phyloP scores from a whole-genome alignment of 2,797 vertebrate species.

The Oreochromis mossambicus region DNA sequence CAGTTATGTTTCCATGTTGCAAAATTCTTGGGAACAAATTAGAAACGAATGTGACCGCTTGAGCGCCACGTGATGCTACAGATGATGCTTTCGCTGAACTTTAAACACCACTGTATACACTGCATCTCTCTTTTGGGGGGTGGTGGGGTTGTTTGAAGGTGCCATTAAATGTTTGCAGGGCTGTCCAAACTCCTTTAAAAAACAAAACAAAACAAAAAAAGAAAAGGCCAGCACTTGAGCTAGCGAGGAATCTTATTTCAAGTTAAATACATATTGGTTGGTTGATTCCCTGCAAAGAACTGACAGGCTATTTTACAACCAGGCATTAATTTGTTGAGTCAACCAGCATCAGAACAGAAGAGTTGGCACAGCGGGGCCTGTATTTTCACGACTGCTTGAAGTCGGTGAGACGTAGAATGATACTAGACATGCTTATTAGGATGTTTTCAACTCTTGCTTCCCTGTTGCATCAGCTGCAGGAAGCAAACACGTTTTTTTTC shows the following conservation, averaged over 20 bases:
- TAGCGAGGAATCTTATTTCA: not conserved
- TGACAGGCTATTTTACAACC: constrained; percentile 19
- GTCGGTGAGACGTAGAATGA: constrained; percentile 7
- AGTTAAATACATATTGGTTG: not conserved
- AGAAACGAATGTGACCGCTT: not conserved
- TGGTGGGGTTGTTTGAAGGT: not conserved
- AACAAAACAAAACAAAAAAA: rapidly evolving
- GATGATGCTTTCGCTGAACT: not conserved
- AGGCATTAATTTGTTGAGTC: constrained; percentile 30
- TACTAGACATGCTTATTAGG: constrained; percentile 30
- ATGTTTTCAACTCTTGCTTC: constrained; percentile 58
- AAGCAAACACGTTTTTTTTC: constrained; percentile 27
- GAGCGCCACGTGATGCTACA: not conserved
- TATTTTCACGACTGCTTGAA: constrained; percentile 28
- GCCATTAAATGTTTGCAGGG: not conserved
- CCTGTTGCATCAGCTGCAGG: constrained; percentile 51
- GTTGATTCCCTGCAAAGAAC: constrained; percentile 9
- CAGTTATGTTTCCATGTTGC: not conserved
- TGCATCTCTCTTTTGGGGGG: not conserved
- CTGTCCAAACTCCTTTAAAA: not conserved
- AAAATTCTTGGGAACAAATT: not conserved
- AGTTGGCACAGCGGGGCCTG: constrained; percentile 23
- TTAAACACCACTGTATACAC: not conserved
- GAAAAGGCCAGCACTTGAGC: not conserved
- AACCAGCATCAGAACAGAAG: constrained; percentile 25